Evolutionary conservation across 1,140 invertebrate species (phyloP), one percentile per base, ranked within the genome.

Genomic region (Mya arenaria): DNA sequence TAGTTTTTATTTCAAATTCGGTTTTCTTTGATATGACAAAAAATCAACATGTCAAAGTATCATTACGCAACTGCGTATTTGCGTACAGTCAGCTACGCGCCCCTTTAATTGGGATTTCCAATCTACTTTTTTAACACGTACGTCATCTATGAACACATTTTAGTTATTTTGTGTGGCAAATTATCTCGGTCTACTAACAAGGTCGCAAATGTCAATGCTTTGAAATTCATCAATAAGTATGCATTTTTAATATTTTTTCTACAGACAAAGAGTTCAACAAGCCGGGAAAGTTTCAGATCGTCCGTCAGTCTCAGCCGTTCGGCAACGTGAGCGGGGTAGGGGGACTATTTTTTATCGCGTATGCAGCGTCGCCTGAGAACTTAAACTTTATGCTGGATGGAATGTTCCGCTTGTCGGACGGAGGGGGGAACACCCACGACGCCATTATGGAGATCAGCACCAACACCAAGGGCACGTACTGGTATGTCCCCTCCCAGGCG

Each of bases 291-390:
- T 66, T 17, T 55, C 84, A 91, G 72, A 91, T 92, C 6, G 91
- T 92, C 1, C 75, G 91, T 0, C 91, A 92, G 78, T 91, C 90
- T 4, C 87, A 88, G 88, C 91, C 91, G 1, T 91, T 86, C 62
- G 91, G 91, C 13, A 89, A 58, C 5, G 32, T 91, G 10, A 72
- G 58, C 17, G 87, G 84, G 0, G 89, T 89, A 19, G 82, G 83
- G 25, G 91, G 91, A 23, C 85, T 92, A 0, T 92, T 92, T 72
- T 92, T 92, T 84, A 91, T 92, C 55, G 90, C 87, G 19, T 92
- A 92, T 58, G 86, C 89, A 25, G 88, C 86, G 0, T 84, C 84
- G 25, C 87, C 89, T 3, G 58, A 86, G 15, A 90, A 90, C 78
- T 86, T 89, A 39, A 86, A 92, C 62, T 92, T 74, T 71, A 91